Percentiles rank a stretch among this genome's conserved stretches.
phyloP scores from a whole-genome alignment of 1,140 invertebrate species.

The Hormaphis cornu region DNA sequence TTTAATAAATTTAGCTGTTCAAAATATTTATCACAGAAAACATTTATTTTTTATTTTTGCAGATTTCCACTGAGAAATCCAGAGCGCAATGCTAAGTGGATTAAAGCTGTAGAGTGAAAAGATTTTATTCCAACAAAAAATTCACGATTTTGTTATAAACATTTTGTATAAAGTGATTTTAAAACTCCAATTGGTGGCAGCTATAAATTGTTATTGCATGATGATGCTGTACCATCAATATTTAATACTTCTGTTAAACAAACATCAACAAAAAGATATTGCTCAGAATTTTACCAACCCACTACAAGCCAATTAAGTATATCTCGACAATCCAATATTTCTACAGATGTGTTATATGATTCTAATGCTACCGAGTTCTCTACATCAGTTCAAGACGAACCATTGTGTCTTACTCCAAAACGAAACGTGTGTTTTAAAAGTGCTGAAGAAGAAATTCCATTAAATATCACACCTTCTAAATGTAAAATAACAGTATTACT shows the following conservation, averaged over 20 bases:
- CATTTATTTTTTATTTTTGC: conserved; percentile 15
- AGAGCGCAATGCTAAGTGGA: conserved; percentile 24
- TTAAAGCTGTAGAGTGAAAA: conserved; percentile 25
- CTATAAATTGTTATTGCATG: conserved; percentile 26
- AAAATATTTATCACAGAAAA: neutral
- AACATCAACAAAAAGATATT: neutral
- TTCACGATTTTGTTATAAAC: conserved; percentile 24
- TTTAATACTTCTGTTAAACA: conserved; percentile 16
- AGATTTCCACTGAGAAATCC: conserved; percentile 33
- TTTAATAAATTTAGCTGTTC: neutral
- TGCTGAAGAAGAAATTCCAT: neutral
- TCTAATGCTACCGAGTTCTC: neutral
- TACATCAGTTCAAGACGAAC: neutral
- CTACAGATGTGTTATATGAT: no score
- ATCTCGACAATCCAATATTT: neutral
- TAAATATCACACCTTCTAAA: neutral
- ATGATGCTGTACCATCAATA: conserved; percentile 34
- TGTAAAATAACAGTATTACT: neutral
- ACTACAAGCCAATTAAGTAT: neutral
- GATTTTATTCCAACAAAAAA: conserved; percentile 20
- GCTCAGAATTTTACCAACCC: neutral
- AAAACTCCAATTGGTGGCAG: conserved; percentile 27
- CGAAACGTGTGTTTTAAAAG: neutral
- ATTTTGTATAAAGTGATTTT: conserved; percentile 34
- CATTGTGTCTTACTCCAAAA: neutral